phyloP scores from a whole-genome alignment of 2,113 vertebrate species.

The Megaptera novaeangliae region DNA sequence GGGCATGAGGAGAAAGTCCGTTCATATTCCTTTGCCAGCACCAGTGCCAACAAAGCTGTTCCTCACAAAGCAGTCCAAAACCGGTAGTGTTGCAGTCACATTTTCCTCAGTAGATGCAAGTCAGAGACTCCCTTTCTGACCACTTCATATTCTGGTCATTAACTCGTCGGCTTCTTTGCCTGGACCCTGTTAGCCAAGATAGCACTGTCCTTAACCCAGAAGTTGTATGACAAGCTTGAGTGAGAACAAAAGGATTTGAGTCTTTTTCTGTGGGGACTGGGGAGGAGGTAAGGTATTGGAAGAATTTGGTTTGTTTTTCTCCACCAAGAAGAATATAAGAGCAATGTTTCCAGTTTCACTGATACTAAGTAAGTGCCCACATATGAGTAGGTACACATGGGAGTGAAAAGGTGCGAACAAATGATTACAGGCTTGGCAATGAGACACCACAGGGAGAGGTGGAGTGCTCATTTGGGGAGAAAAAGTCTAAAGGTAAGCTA shows the following conservation, averaged over 20 bases:
- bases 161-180: background rate
- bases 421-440: background rate
- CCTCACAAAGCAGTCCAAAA: background rate
- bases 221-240: background rate
- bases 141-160: background rate
- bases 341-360: background rate
- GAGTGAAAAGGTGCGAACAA: background rate
- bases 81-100: background rate
- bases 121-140: background rate
- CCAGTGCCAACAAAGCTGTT: background rate
- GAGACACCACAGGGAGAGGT: background rate
- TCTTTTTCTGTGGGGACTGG: background rate
- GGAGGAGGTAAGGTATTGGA: background rate
- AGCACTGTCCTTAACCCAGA: background rate
- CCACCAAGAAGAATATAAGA: background rate
- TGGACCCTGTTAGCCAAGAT: background rate
- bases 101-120: background rate
- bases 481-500: background rate
- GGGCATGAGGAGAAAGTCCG: background rate
- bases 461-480: background rate
- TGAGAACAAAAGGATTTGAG: background rate
- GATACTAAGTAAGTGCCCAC: background rate
- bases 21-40: constrained; percentile 1
- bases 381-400: background rate
- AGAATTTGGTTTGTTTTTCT: background rate